Evolutionary conservation across 2,888 invertebrate species (phyloP), one percentile per base, ranked within the genome.

Genomic region (Lithophane ornitopus): DNA sequence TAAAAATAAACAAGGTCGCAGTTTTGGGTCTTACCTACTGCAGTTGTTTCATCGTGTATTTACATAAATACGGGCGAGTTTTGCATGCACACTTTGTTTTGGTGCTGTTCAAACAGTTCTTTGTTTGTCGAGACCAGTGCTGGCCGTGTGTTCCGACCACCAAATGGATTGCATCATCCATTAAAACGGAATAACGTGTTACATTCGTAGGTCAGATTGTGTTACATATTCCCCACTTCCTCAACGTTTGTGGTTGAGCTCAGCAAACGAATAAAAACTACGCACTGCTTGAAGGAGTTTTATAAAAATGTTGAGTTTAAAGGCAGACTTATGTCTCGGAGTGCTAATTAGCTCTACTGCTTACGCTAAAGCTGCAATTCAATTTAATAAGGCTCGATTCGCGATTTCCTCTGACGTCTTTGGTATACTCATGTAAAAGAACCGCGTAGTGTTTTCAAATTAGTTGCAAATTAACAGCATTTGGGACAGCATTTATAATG

Each of bases 41-140:
- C 90, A 91, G 91, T 94, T 93, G 93, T 92, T 94, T 92, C 91
- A 91, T 90, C 90, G 92, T 90, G 89, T 95, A 93, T 95, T 94
- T 95, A 94, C 94, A 94, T 94, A 94, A 93, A 94, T 93, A 93
- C 92, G 89, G 88, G 88, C 88, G 92, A 88, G 90, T 90, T 92
- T 92, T 90, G 89, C 90, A 92, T 92, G 93, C 92, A 92, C 92
- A 93, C 92, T 94, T 93, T 94, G 94, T 94, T 92, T 22, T 88
- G 91, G 84, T 87, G 85, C 87, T 91, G 90, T 88, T 89, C 92
- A 94, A 94, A 94, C 93, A 92, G 85, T 86, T 89, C 89, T 91
- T 90, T 92, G 91, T 93, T 92, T 92, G 91, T 87, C 85, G 82
- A 90, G 90, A 89, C 89, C 89, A 86, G 84, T 85, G 84, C 87